Conservation (phyloP, 2,888 invertebrate species). For the Cephus spinipes region DNA sequence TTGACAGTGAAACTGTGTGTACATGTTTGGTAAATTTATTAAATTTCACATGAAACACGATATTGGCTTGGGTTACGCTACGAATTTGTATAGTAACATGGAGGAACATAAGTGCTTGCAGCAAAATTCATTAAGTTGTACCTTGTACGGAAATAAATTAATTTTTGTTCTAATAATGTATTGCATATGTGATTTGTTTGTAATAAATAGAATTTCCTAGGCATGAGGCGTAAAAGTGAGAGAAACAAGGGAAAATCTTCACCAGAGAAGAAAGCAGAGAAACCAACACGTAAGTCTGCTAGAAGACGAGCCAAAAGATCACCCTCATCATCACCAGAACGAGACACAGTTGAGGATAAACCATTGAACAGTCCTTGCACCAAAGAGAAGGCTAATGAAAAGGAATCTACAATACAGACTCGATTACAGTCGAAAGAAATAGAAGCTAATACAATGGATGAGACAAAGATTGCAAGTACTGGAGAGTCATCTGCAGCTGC, state of each 20-base stretch:
- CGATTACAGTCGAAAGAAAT: slow-evolving; percentile 12
- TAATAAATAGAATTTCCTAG: slow-evolving; percentile 27
- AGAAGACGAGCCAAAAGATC: slow-evolving; percentile 71
- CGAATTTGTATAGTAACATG: not conserved
- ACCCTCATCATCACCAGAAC: slow-evolving; percentile 69
- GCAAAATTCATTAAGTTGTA: not conserved
- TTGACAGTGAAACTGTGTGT: not conserved
- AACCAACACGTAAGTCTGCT: slow-evolving; percentile 70
- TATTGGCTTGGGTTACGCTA: not conserved
- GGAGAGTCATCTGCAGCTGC: slow-evolving; percentile 7
- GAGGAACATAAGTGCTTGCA: not conserved
- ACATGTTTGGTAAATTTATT: not conserved
- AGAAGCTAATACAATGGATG: not conserved
- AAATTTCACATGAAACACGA: not conserved
- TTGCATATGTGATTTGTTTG: not conserved
- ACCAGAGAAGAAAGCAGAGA: slow-evolving; percentile 74
- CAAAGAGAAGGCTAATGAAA: slow-evolving; percentile 40
- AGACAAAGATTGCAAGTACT: not conserved
- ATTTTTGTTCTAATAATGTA: not conserved
- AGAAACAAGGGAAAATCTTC: slow-evolving; percentile 76
- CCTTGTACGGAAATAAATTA: not conserved
- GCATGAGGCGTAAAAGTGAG: slow-evolving; percentile 82
- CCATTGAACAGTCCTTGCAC: slow-evolving; percentile 60
- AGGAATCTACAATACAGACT: slow-evolving; percentile 25
- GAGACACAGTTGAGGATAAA: slow-evolving; percentile 68